Conservation (phyloP, 2,797 vertebrate genomes). For the Sebastes cheni region DNA sequence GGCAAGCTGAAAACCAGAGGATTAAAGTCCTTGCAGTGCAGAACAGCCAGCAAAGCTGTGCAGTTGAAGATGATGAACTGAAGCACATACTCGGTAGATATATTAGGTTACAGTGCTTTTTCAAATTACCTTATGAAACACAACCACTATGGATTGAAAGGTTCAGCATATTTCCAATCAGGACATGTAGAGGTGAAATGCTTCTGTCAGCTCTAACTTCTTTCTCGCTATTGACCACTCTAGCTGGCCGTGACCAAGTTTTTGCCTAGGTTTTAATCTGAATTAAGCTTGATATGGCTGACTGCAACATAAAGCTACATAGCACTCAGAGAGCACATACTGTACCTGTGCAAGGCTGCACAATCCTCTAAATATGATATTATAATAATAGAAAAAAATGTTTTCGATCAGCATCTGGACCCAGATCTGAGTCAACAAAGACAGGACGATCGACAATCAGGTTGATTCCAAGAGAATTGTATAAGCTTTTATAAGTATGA, state of each 20-base stretch:
- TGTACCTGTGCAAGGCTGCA: not conserved
- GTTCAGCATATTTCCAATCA: constrained; percentile 28
- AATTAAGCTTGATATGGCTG: constrained; percentile 1
- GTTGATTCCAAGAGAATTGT: not conserved
- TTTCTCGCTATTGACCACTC: constrained; percentile 3
- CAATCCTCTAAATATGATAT: not conserved
- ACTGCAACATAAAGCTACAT: not conserved
- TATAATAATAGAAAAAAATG: not conserved
- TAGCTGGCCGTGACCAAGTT: not conserved
- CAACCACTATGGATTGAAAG: constrained; percentile 7
- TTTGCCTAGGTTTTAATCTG: constrained; percentile 13
- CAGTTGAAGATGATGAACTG: not conserved
- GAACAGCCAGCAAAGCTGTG: constrained; percentile 7
- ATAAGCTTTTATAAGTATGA: not conserved
- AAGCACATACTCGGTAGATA: not conserved
- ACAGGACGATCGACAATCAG: not conserved
- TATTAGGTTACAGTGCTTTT: constrained; percentile 24
- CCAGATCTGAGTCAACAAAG: not conserved
- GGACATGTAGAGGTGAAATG: constrained; percentile 10
- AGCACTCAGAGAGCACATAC: not conserved
- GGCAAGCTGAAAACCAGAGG: constrained; percentile 22
- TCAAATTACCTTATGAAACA: constrained; percentile 40
- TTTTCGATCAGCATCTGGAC: not conserved
- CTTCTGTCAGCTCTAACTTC: constrained; percentile 29
- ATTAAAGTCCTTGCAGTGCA: constrained; percentile 26